phyloP scores from a whole-genome alignment of 1,140 invertebrate genomes.

The Ephestia elutella region DNA sequence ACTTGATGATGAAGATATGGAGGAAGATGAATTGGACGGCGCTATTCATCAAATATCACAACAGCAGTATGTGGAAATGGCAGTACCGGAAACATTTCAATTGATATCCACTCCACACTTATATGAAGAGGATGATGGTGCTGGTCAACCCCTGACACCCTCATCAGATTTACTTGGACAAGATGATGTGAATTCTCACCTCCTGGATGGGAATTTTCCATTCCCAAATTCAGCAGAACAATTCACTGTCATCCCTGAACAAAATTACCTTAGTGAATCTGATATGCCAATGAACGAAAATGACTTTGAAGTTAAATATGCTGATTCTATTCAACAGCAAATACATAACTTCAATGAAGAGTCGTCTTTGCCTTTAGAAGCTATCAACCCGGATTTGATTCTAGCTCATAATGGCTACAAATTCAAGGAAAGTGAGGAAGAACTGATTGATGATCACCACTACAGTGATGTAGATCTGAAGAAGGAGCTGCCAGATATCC shows the following conservation, averaged over 20 bases:
- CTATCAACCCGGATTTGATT: conserved; percentile 54
- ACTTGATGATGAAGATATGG: conserved; percentile 64
- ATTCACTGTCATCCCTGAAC: conserved; percentile 68
- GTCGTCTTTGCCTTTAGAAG: conserved; percentile 37
- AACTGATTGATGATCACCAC: conserved; percentile 29
- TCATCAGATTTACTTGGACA: conserved; percentile 65
- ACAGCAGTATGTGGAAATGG: conserved; percentile 52
- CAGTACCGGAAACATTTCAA: conserved; percentile 58
- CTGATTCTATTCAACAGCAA: conserved; percentile 51
- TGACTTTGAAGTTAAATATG: conserved; percentile 65
- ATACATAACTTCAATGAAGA: conserved; percentile 41
- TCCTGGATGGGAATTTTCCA: conserved; percentile 58
- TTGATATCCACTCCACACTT: conserved; percentile 62
- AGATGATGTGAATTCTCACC: conserved; percentile 58
- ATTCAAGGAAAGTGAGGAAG: conserved; percentile 42
- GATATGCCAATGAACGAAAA: conserved; percentile 44
- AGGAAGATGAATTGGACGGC: conserved; percentile 60
- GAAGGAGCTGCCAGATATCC: conserved; percentile 64
- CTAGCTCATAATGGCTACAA: conserved; percentile 48
- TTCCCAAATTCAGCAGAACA: conserved; percentile 66
- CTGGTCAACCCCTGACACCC: conserved; percentile 61
- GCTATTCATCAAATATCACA: conserved; percentile 41
- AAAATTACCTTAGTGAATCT: conserved; percentile 48
- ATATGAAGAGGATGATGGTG: conserved; percentile 69
- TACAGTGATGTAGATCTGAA: conserved; percentile 59